Conservation (phyloP, 2,797 vertebrate species). For the Spinus pinus region DNA sequence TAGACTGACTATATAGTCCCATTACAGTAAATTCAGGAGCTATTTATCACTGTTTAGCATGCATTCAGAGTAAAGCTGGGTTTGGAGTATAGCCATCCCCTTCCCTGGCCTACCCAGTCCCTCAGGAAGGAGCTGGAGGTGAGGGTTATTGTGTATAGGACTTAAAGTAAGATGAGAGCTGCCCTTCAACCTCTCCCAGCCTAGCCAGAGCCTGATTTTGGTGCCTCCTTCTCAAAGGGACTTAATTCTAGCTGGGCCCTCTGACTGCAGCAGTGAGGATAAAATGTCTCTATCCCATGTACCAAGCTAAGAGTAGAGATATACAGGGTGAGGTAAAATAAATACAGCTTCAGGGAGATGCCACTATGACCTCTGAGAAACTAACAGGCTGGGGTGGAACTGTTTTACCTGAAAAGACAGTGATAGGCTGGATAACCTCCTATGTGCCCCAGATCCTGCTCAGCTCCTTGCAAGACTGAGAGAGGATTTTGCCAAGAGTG, state of each 20-base stretch:
- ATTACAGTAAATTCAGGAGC: accelerated
- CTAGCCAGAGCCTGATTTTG: not conserved
- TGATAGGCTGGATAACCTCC: accelerated
- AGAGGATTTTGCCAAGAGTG: not conserved
- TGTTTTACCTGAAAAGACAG: not conserved
- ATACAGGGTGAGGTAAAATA: not conserved
- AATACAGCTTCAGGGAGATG: not conserved
- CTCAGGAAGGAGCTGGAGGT: not conserved
- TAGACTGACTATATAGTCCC: accelerated
- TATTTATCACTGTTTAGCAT: accelerated
- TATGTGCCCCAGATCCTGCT: not conserved
- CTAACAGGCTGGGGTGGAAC: accelerated
- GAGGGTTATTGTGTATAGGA: accelerated
- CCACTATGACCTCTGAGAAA: accelerated
- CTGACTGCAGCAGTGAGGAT: not conserved
- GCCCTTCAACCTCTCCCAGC: accelerated
- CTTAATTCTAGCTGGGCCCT: not conserved
- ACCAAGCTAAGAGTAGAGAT: not conserved
- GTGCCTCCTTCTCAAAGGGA: not conserved
- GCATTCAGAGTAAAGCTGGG: accelerated
- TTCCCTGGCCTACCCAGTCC: not conserved
- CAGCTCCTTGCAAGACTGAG: not conserved
- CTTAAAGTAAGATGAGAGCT: not conserved
- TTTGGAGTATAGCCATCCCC: accelerated
- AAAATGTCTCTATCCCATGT: accelerated